Evolutionary conservation across 2,797 vertebrate genomes (phyloP).

Genomic region (Sebastes cheni): DNA sequence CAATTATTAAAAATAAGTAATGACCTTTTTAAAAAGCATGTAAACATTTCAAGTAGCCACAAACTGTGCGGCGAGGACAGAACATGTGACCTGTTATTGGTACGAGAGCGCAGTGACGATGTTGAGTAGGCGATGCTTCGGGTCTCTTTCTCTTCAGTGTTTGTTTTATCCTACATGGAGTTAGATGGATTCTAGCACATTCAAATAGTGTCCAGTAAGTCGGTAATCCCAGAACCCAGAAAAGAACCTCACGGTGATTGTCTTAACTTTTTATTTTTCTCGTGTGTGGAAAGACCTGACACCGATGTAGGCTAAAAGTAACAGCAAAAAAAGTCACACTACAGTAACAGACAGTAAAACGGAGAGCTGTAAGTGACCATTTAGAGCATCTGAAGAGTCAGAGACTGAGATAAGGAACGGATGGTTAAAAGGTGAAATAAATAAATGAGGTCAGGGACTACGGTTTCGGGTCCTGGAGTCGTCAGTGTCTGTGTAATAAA

Average conservation of each 20-base stretch:
- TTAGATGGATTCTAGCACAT: background rate
- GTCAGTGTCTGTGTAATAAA: constrained; percentile 11
- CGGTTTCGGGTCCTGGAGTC: background rate
- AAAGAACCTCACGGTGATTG: background rate
- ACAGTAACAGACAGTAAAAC: background rate
- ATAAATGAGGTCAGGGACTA: background rate
- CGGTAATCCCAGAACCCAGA: background rate
- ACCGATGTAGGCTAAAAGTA: background rate
- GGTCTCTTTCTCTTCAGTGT: background rate
- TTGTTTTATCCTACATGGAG: background rate
- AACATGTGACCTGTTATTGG: background rate
- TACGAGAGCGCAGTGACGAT: background rate
- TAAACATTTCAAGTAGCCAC: constrained; percentile 75
- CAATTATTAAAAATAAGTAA: background rate
- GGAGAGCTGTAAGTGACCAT: background rate
- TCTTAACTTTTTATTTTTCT: background rate
- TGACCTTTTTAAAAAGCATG: constrained; percentile 39
- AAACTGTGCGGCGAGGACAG: background rate
- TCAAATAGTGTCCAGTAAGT: background rate
- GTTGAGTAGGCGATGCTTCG: background rate
- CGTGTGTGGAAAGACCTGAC: background rate
- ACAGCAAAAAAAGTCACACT: background rate
- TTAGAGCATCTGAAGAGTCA: background rate
- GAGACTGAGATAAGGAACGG: background rate
- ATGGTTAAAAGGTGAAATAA: background rate